Conservation (phyloP, 1,140 invertebrate species). For the Aphis craccivora region DNA sequence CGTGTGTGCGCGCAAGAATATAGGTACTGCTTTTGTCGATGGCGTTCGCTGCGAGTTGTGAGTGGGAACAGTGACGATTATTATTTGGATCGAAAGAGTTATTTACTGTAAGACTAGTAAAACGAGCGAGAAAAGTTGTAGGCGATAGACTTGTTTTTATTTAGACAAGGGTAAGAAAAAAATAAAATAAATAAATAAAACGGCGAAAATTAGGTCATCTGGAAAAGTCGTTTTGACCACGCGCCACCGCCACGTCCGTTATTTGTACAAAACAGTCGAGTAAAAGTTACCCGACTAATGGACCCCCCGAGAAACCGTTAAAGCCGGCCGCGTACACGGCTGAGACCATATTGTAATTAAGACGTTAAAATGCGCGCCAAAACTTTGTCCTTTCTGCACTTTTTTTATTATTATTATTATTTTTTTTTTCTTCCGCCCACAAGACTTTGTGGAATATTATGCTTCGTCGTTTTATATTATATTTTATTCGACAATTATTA, state of each 20-base stretch:
- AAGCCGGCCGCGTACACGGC: neutral
- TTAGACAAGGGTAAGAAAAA: neutral
- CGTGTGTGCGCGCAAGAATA: neutral
- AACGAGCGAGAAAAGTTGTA: neutral
- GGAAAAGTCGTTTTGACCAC: constrained; percentile 29
- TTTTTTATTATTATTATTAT: neutral
- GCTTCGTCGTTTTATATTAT: neutral
- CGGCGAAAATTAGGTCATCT: neutral
- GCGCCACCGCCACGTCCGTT: neutral
- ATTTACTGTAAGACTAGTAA: neutral
- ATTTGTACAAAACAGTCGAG: constrained; percentile 16
- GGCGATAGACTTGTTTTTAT: neutral
- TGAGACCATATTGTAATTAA: constrained; percentile 18
- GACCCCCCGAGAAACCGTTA: constrained; percentile 20
- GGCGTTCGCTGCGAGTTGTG: too few species aligned
- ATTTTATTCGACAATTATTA: neutral
- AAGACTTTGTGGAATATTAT: neutral
- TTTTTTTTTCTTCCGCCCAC: neutral
- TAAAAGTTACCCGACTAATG: constrained; percentile 32
- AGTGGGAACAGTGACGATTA: neutral
- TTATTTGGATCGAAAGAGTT: neutral
- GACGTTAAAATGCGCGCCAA: constrained; percentile 21
- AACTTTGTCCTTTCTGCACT: constrained; percentile 13
- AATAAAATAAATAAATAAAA: neutral
- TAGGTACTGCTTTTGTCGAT: neutral